A percentile compares a stretch with the other conserved stretches of the same genome.
Conservation (phyloP, 1,140 invertebrate species). For the Drosophila bipectinata region DNA sequence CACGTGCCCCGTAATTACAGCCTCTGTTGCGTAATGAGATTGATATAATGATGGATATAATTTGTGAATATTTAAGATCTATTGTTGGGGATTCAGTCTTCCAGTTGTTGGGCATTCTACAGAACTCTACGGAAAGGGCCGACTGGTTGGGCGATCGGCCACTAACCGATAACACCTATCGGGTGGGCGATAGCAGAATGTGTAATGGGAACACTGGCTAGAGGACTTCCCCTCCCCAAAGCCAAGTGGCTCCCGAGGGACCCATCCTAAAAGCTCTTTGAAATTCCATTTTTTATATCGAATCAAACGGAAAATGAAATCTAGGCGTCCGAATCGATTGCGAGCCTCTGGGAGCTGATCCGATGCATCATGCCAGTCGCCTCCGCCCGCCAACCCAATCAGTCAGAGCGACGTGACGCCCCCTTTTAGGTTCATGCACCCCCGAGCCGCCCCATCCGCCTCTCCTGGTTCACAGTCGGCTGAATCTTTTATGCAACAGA, state of each 20-base stretch:
- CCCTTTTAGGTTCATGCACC: conserved; percentile 34
- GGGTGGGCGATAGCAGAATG: background rate
- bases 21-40: conserved; percentile 27
- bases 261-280: background rate
- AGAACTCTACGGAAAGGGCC: conserved; percentile 20
- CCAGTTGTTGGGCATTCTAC: conserved; percentile 3
- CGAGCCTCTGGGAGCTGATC: conserved; percentile 15
- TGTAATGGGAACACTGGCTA: background rate
- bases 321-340: conserved; percentile 23
- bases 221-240: background rate
- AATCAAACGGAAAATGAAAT: background rate
- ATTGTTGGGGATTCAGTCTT: too few species aligned
- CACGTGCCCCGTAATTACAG: conserved; percentile 21
- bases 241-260: too few species aligned
- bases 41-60: background rate
- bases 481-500: conserved; percentile 71
- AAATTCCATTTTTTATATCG: background rate
- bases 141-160: conserved; percentile 9
- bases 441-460: background rate
- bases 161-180: conserved; percentile 36
- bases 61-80: too few species aligned
- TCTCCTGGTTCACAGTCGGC: conserved; percentile 60
- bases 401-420: conserved; percentile 28
- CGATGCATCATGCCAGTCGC: conserved; percentile 11
- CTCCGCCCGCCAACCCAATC: conserved; percentile 7